phyloP scores from a whole-genome alignment of 35 echinoderm and acorn worm species.

The Lytechinus variegatus region DNA sequence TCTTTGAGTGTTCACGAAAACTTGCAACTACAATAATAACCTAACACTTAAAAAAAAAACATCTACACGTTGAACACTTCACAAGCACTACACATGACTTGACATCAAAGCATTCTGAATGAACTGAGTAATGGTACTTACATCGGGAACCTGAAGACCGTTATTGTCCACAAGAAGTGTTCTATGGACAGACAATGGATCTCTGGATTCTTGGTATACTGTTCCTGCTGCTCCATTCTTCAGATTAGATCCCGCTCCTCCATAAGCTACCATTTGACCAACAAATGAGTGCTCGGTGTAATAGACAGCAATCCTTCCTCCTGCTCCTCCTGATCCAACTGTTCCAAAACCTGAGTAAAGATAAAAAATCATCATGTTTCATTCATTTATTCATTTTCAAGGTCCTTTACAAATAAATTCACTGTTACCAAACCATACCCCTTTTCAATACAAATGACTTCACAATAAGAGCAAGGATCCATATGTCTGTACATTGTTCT shows the following conservation, averaged over 20 bases:
- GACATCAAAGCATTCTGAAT: too few relatives aligned
- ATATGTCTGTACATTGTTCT: too few relatives aligned
- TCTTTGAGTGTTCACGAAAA: too few relatives aligned
- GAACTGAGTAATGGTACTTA: slow-evolving; percentile 2
- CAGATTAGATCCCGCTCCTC: slow-evolving; percentile 45
- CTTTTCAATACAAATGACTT: too few relatives aligned
- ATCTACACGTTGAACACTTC: too few relatives aligned
- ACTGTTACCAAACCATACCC: too few relatives aligned
- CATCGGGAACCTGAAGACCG: slow-evolving; percentile 59
- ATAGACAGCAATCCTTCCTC: slow-evolving; percentile 86
- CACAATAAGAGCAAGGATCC: too few relatives aligned
- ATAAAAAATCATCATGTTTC: neutral
- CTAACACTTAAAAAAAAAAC: too few relatives aligned
- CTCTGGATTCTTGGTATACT: slow-evolving; percentile 67
- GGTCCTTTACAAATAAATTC: too few relatives aligned
- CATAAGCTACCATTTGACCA: slow-evolving; percentile 64
- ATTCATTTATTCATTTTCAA: too few relatives aligned
- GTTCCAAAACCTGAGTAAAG: slow-evolving; percentile 55
- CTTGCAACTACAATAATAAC: too few relatives aligned
- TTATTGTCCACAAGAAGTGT: slow-evolving; percentile 81
- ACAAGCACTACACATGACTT: too few relatives aligned
- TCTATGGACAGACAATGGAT: slow-evolving; percentile 19
- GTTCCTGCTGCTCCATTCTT: slow-evolving; percentile 85
- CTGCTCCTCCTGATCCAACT: slow-evolving; percentile 75
- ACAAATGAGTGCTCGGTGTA: slow-evolving; percentile 53